Percentiles rank a stretch among this genome's conserved stretches.
These are phyloP conservation scores for Alsophila aescularia DNA, from an alignment of 2,888 invertebrate species.

Conservation along the genomic window DNA sequence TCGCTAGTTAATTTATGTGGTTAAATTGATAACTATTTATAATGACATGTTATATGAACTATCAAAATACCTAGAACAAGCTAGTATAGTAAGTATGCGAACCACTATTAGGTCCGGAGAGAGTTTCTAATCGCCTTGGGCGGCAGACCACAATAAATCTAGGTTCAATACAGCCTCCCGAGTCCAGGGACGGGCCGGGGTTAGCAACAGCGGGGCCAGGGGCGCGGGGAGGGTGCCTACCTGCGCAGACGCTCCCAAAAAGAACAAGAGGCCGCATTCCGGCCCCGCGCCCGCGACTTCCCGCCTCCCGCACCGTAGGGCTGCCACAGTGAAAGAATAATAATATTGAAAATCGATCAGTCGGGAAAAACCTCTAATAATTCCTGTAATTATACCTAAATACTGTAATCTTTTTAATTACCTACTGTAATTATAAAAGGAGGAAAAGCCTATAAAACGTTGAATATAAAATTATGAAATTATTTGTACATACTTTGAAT, in stretches of 20 bases:
- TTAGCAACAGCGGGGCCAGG: constrained; percentile 42
- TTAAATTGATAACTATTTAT: too few species aligned
- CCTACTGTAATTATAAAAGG: too few species aligned
- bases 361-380: too few species aligned
- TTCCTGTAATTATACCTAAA: too few species aligned
- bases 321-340: constrained; percentile 33
- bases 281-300: constrained; percentile 60
- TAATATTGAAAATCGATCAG: too few species aligned
- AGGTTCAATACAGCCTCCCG: constrained; percentile 9
- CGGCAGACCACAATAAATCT: constrained; percentile 18
- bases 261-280: constrained; percentile 82
- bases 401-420: too few species aligned
- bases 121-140: not conserved
- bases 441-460: too few species aligned
- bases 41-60: not conserved
- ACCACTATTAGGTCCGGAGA: not conserved
- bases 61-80: not conserved
- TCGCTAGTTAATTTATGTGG: too few species aligned
- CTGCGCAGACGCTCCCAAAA: constrained; percentile 83
- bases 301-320: constrained; percentile 53
- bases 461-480: too few species aligned
- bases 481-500: too few species aligned
- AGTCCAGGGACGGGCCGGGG: constrained; percentile 22
- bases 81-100: not conserved
- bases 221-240: constrained; percentile 68